Conservation (phyloP, 2,888 invertebrate genomes). For the Volucella bombylans region DNA sequence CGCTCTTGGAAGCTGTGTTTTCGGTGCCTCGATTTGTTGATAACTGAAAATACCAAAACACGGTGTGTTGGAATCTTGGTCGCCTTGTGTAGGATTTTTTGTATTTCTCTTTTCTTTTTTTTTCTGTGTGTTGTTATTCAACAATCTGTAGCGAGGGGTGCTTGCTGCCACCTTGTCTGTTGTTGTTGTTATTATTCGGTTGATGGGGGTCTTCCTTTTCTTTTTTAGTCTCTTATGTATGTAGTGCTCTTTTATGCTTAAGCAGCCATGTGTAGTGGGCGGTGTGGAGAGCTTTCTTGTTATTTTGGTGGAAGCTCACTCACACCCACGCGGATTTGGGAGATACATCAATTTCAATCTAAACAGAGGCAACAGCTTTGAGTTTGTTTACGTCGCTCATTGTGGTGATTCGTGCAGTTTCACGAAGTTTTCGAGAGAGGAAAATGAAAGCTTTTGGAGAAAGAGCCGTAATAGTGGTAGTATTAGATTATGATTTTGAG, state of each 20-base stretch:
- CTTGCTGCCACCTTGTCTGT: conserved; percentile 67
- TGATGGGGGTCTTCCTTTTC: conserved; percentile 1
- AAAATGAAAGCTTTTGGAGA: background rate
- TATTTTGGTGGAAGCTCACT: conserved; percentile 30
- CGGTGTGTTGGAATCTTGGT: conserved; percentile 58
- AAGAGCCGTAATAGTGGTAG: background rate
- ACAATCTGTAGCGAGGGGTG: conserved; percentile 65
- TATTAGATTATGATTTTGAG: conserved; percentile 13
- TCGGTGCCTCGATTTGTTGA: conserved; percentile 79
- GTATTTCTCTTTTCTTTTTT: conserved; percentile 17
- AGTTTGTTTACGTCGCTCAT: conserved; percentile 69
- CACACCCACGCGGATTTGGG: background rate
- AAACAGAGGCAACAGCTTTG: conserved; percentile 58
- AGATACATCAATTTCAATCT: background rate
- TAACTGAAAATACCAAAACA: conserved; percentile 76
- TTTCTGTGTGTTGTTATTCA: conserved; percentile 66
- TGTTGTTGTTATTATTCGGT: conserved; percentile 61
- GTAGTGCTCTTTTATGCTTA: conserved; percentile 57
- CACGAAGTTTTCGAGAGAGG: conserved; percentile 47
- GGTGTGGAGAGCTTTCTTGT: conserved; percentile 42
- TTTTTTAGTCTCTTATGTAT: conserved; percentile 5
- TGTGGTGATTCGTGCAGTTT: conserved; percentile 54
- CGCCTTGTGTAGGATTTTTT: background rate
- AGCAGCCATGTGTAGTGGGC: conserved; percentile 61
- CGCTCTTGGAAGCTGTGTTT: conserved; percentile 72